These are phyloP conservation scores for Drosophila micromelanica DNA, from an alignment of 1,140 invertebrate species.

Conservation along the genomic window DNA sequence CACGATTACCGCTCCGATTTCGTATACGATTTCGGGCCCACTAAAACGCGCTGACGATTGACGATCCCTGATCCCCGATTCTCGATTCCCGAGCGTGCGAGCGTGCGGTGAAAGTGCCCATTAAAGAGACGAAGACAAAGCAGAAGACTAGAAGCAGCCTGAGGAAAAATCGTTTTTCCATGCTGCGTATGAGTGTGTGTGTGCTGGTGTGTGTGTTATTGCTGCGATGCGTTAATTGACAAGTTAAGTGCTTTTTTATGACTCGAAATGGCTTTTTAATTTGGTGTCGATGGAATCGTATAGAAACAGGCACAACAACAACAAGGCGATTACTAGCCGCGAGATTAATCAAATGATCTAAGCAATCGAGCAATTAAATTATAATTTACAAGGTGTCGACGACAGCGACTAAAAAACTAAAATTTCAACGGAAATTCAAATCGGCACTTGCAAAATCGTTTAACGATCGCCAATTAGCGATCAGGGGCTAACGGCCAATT, in stretches of 20 bases:
- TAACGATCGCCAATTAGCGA: slow-evolving; percentile 1
- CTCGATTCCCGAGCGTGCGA: not conserved
- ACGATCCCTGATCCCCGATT: slow-evolving; percentile 18
- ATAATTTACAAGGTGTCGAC: slow-evolving; percentile 75
- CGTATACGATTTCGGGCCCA: slow-evolving; percentile 9
- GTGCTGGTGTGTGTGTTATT: slow-evolving; percentile 6
- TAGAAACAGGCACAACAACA: slow-evolving; percentile 25
- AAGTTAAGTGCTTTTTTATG: slow-evolving; percentile 83
- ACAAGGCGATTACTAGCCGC: slow-evolving; percentile 40
- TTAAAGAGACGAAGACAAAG: slow-evolving; percentile 30
- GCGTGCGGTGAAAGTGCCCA: slow-evolving; percentile 35
- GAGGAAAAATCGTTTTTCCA: slow-evolving; percentile 44
- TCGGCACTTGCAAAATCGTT: not conserved
- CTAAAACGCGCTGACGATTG: slow-evolving; percentile 73
- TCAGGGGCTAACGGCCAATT: slow-evolving; percentile 5
- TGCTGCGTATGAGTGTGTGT: slow-evolving; percentile 19
- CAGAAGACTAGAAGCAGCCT: slow-evolving; percentile 29
- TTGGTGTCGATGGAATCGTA: slow-evolving; percentile 73
- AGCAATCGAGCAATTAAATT: slow-evolving; percentile 63
- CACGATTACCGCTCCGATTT: slow-evolving; percentile 19
- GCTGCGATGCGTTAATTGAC: slow-evolving; percentile 72
- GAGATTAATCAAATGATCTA: slow-evolving; percentile 67
- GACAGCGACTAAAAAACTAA: slow-evolving; percentile 17
- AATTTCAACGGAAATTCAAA: slow-evolving; percentile 44
- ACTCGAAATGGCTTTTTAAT: slow-evolving; percentile 78